phyloP scores from a whole-genome alignment of 2,113 vertebrate species.

The Phylloscopus trochiloides region DNA sequence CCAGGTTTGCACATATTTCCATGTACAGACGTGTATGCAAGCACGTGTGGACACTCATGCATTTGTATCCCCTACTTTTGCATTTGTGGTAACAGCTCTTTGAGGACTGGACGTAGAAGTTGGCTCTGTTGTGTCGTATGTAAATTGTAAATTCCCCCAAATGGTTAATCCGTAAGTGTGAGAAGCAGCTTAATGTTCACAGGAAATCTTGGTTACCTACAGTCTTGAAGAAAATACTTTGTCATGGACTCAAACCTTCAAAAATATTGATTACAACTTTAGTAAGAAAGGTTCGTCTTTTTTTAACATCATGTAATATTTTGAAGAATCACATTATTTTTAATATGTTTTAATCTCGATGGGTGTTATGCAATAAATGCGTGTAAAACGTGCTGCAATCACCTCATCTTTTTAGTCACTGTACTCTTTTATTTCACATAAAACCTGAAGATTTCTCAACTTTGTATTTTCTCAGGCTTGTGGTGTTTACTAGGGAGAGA shows the following conservation, averaged over 20 bases:
- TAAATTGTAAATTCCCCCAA: neutral
- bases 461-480: neutral
- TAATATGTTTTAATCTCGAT: neutral
- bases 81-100: neutral
- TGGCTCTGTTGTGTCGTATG: neutral
- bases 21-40: fast-evolving
- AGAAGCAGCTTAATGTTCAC: neutral
- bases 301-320: neutral
- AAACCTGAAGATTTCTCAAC: neutral
- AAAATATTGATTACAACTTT: neutral
- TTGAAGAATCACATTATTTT: neutral
- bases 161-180: neutral
- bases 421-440: neutral
- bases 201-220: neutral
- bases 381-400: neutral
- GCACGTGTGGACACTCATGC: fast-evolving
- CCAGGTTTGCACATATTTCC: neutral
- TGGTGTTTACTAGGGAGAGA: neutral
- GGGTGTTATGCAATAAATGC: neutral
- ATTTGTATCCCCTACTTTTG: neutral
- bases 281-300: neutral
- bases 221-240: neutral
- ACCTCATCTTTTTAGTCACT: neutral
- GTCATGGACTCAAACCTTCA: neutral
- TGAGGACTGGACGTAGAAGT: neutral